Evolutionary conservation across 2,888 invertebrate species (phyloP).

Genomic region (Troides oblongomaculatus): DNA sequence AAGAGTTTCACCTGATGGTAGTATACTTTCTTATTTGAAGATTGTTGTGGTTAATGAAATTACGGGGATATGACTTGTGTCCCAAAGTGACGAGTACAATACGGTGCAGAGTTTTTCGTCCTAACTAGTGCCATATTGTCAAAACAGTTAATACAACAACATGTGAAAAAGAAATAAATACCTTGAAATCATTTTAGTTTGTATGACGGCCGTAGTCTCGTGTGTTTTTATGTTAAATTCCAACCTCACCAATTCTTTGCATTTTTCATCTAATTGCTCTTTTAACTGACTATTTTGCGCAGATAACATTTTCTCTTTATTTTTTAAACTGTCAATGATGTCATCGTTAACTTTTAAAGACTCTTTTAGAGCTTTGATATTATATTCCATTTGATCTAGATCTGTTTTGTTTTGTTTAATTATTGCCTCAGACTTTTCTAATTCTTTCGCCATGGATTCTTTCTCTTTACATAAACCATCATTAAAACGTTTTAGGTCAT

Average conservation of each 20-base stretch:
- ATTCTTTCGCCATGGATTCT: constrained; percentile 49
- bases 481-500: constrained; percentile 51
- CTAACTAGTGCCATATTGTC: too few species aligned
- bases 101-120: too few species aligned
- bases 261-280: constrained; percentile 59
- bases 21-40: too few species aligned
- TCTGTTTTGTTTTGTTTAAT: constrained; percentile 56
- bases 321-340: constrained; percentile 55
- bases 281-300: constrained; percentile 54
- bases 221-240: constrained; percentile 68
- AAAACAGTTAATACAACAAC: background rate
- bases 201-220: constrained; percentile 67
- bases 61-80: too few species aligned
- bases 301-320: constrained; percentile 54
- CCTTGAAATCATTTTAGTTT: constrained; percentile 67
- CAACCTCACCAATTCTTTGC: constrained; percentile 50
- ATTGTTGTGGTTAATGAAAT: too few species aligned
- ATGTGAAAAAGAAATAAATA: constrained; percentile 33
- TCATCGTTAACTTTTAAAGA: constrained; percentile 54
- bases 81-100: too few species aligned
- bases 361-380: constrained; percentile 57
- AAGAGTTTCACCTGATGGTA: too few species aligned
- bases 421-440: constrained; percentile 57
- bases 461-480: constrained; percentile 55
- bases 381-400: constrained; percentile 59